Evolutionary conservation across 2,797 vertebrate genomes (phyloP).

Genomic region (Acipenser transmontanus): DNA sequence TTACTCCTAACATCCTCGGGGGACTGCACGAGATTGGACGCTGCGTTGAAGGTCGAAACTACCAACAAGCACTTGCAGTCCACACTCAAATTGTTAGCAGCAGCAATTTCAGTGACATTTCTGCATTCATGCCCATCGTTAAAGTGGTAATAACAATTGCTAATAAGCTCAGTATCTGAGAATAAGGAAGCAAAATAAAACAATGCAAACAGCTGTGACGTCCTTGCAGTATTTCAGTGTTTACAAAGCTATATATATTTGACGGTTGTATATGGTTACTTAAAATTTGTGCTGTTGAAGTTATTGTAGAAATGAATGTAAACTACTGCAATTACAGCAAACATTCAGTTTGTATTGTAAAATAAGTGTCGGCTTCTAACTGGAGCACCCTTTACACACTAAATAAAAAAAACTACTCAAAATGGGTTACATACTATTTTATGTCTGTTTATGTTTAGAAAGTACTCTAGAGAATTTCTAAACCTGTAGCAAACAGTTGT

Average conservation of each 20-base stretch:
- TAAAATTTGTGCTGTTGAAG: conserved; percentile 26
- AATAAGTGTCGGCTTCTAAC: no score
- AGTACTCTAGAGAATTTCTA: no score
- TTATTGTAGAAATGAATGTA: conserved; percentile 39
- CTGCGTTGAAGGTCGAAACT: conserved; percentile 68
- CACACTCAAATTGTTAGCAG: conserved; percentile 84
- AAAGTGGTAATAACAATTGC: conserved; percentile 88
- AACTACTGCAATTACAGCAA: conserved; percentile 39
- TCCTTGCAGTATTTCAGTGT: conserved; percentile 40
- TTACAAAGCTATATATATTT: conserved; percentile 41
- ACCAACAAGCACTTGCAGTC: conserved; percentile 74
- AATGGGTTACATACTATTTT: no score
- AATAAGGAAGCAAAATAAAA: neutral
- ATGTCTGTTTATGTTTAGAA: no score
- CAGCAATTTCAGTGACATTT: conserved; percentile 95
- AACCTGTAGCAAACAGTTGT: no score
- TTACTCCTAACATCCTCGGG: conserved; percentile 75
- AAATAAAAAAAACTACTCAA: no score
- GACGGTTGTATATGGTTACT: conserved; percentile 51
- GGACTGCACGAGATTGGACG: conserved; percentile 83
- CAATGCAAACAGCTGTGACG: conserved; percentile 6
- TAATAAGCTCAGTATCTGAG: conserved; percentile 73
- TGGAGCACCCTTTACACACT: conserved; percentile 15
- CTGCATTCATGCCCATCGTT: conserved; percentile 88
- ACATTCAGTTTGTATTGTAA: no score